Base-by-base conservation (phyloP, 2,888 invertebrate genomes). In the Eurois occulta region DNA sequence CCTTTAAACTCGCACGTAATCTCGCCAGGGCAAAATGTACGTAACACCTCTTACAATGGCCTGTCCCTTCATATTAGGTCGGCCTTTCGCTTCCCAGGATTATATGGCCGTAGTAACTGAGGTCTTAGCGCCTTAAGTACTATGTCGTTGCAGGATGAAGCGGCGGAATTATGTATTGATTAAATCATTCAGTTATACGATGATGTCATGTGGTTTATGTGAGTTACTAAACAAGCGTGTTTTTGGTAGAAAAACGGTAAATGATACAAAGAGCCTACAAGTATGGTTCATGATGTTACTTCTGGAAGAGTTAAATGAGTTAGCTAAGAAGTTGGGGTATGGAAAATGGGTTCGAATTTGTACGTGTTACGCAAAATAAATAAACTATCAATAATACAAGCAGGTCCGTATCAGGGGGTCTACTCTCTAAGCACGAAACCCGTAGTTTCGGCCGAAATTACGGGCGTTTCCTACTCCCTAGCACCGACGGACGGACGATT, bases 11-110 rank as follows among this genome's bases (percentile, higher is more conserved):
- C 91, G 86, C 91, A 92, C 92, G 93, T 94, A 95, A 95, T 95
- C 94, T 94, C 88, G 87, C 88, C 89, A 86, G 92, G 94, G 94
- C 92, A 93, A 92, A 93, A 92, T 91, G 93, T 93, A 91, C 92
- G 91, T 94, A 94, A 92, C 94, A 94, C 93, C 93, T 93, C 92
- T 90, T 94, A 94, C 94, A 94, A 95, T 94, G 85, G 93, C 87
- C 88, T 91, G 94, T 93, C 95, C 95, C 94, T 95, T 92, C 93
- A 93, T 95, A 95, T 95, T 95, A 95, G 93, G 93, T 90, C 90
- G 92, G 91, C 90, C 91, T 91, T 90, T 91, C 89, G 89, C 89
- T 83, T 80, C 79, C 83, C 81, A 88, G 91, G 94, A 94, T 94
- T 94, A 94, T 92, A 93, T 91, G 89, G 87, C 89, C 88, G 88